These are phyloP conservation scores for Erinaceus europaeus DNA, from an alignment of 2,113 vertebrate species.

Conservation along the genomic window DNA sequence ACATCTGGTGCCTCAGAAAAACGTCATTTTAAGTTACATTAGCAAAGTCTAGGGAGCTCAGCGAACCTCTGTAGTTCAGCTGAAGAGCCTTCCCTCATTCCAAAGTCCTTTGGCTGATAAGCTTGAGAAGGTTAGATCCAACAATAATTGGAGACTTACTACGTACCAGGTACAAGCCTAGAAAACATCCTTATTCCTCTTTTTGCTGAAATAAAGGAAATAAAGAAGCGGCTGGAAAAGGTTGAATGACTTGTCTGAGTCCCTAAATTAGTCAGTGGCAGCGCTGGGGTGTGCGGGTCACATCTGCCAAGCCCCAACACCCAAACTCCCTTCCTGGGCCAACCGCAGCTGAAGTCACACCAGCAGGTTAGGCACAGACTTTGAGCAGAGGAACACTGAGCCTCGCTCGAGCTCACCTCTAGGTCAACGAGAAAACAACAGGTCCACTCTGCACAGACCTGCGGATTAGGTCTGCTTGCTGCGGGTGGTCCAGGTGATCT, in stretches of 20 bases:
- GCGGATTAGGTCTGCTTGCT: background rate
- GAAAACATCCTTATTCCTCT: background rate
- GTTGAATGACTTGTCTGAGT: background rate
- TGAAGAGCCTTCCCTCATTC: background rate
- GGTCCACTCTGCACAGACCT: background rate
- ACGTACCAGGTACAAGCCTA: background rate
- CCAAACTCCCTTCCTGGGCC: too few relatives aligned
- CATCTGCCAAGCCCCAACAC: too few relatives aligned
- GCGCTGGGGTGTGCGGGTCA: too few relatives aligned
- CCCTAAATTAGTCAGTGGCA: background rate
- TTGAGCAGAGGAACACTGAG: background rate
- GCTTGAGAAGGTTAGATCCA: background rate
- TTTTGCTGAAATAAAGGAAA: background rate
- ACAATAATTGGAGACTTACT: background rate
- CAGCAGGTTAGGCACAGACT: background rate
- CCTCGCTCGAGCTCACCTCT: background rate
- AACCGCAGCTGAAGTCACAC: too few relatives aligned
- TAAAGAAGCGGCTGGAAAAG: background rate
- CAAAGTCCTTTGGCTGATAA: background rate
- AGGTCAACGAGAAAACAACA: background rate
- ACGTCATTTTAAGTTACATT: background rate
- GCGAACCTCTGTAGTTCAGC: background rate
- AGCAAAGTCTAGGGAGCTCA: background rate
- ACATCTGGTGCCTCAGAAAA: too few relatives aligned
- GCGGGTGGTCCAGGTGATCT: background rate